Base-by-base conservation (phyloP, 2,113 vertebrate genomes). In the Neogale vison region DNA sequence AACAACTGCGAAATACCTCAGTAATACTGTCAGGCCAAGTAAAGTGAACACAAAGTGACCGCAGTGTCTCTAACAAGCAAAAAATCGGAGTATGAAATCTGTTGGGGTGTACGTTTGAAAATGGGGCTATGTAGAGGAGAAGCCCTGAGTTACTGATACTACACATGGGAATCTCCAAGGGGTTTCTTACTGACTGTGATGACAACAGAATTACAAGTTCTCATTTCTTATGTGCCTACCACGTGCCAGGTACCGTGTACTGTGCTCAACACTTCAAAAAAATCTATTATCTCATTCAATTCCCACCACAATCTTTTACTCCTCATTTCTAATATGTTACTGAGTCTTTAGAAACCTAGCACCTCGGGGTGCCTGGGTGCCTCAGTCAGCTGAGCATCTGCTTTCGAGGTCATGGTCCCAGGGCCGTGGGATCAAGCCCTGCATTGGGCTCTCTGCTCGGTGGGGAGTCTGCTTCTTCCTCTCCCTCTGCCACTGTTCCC, bases 1-100 rank as follows among this genome's bases (percentile, higher is more conserved):
- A 82, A 61, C 29, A 92, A 36, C 29, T 82, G 67, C 9, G 92
- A 95, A 86, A 52, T 50, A 93, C 6, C 89, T 95, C 63, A 88
- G 6, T 57, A 29, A 92, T 92, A 69, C 36, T 18, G 10, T 45
- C 39, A 86, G 13, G 6, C 14, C 47, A 50, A 3, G 3, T 47
- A 77, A 86, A 47, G n/a, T 47, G 42, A 94, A 77, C 29, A 50
- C 20, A 81, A 85, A 74, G 59, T 42, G 14, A 8, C 52, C 72
- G 88, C 17, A 24, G 47, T 29, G 4, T 87, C 45, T 24, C 45
- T 52, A 85, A 69, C 23, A 67, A 93, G 14, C 50, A 63, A 76
- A 67, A 67, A 93, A 67, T 24, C 36, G 15, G n/a, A 21, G 31
- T 45, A 29, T 59, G 18, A 69, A 59, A 84, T 47, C 21, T 52